These are phyloP conservation scores for Anableps anableps DNA, from an alignment of 2,797 vertebrate species.

Conservation along the genomic window DNA sequence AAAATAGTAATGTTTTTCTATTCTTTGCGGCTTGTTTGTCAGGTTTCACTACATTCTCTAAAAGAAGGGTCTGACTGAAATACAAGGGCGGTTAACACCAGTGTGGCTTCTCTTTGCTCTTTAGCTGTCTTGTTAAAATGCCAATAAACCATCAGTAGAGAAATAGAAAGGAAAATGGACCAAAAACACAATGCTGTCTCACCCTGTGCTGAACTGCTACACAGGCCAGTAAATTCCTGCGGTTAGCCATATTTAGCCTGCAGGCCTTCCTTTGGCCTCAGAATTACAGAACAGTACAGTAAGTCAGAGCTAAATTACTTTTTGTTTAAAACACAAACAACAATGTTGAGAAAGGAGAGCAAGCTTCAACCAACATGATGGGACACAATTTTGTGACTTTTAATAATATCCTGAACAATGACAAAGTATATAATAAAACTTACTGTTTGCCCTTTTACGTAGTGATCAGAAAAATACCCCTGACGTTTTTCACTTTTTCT, in stretches of 20 bases:
- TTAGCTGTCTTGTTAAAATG: slow-evolving; percentile 39
- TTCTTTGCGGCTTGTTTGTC: slow-evolving; percentile 5
- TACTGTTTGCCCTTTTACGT: too few relatives aligned
- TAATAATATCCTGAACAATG: not conserved
- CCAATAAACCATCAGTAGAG: slow-evolving; percentile 34
- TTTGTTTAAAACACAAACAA: slow-evolving; percentile 37
- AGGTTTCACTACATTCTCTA: slow-evolving; percentile 5
- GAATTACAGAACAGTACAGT: slow-evolving; percentile 23
- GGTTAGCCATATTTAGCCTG: slow-evolving; percentile 57
- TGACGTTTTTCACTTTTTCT: not conserved
- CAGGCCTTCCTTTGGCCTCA: slow-evolving; percentile 31
- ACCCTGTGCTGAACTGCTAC: slow-evolving; percentile 25
- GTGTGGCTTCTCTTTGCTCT: slow-evolving; percentile 10
- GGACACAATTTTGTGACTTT: not conserved
- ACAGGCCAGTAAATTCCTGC: slow-evolving; percentile 53
- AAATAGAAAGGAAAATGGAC: slow-evolving; percentile 38
- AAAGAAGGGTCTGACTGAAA: slow-evolving; percentile 6
- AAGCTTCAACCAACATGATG: not conserved
- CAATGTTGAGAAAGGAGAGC: not conserved
- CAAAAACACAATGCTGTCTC: slow-evolving; percentile 31
- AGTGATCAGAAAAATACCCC: not conserved
- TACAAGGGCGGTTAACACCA: slow-evolving; percentile 11
- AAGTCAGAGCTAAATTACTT: slow-evolving; percentile 10
- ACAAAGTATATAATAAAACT: not conserved
- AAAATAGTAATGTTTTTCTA: not conserved